These are phyloP conservation scores for Entomobrya proxima DNA, from an alignment of 2,888 invertebrate genomes.

Conservation along the genomic window DNA sequence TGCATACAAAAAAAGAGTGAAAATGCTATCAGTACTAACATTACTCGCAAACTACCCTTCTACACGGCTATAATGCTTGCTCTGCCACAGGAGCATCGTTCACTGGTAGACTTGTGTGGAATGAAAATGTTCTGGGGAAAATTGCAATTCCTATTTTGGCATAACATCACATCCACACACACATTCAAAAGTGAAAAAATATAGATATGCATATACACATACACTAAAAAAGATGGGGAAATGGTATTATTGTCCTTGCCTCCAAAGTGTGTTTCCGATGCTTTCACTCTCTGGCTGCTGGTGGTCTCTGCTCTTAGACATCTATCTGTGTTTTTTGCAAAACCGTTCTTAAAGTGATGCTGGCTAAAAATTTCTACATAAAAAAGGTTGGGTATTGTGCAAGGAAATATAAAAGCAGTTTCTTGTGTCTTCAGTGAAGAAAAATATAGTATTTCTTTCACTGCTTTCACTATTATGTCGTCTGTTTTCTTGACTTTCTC, in stretches of 20 bases:
- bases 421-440: neutral
- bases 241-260: too few relatives aligned
- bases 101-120: conserved; percentile 7
- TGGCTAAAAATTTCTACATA: too few relatives aligned
- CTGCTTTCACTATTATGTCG: conserved; percentile 28
- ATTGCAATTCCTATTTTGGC: conserved; percentile 46
- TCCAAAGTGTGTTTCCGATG: too few relatives aligned
- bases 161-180: conserved; percentile 10
- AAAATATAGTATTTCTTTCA: neutral
- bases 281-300: too few relatives aligned
- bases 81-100: neutral
- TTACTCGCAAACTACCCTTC: neutral
- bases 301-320: too few relatives aligned
- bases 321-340: too few relatives aligned
- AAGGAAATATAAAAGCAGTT: neutral
- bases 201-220: too few relatives aligned
- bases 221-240: too few relatives aligned
- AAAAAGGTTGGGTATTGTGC: neutral
- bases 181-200: too few relatives aligned
- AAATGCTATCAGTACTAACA: neutral
- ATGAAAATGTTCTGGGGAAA: conserved; percentile 19
- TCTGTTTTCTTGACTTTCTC: conserved; percentile 7
- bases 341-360: too few relatives aligned
- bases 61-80: neutral
- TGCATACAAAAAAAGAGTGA: neutral